phyloP scores from a whole-genome alignment of 2,113 vertebrate species.

The Cercocebus atys region DNA sequence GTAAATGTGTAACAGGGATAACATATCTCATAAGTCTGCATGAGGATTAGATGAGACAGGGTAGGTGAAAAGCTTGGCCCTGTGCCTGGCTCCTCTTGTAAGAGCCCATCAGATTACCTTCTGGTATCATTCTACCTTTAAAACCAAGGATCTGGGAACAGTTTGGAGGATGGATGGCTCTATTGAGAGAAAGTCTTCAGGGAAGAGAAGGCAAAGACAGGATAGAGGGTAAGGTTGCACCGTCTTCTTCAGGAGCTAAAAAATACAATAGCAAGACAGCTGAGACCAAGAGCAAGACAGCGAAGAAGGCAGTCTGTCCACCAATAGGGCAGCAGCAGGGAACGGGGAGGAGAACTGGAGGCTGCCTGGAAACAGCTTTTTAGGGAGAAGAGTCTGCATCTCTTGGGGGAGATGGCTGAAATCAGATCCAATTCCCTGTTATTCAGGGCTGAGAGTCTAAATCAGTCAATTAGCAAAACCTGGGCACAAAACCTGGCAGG shows the following conservation, averaged over 20 bases:
- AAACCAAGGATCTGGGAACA: background rate
- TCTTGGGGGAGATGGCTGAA: background rate
- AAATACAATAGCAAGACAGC: background rate
- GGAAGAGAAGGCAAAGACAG: background rate
- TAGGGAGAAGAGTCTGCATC: background rate
- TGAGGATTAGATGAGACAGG: background rate
- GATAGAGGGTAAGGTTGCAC: background rate
- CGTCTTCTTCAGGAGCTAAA: background rate
- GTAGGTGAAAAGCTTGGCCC: background rate
- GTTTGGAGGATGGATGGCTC: background rate
- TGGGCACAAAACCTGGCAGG: background rate
- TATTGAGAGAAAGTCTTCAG: background rate
- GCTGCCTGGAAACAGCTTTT: background rate
- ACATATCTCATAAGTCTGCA: background rate
- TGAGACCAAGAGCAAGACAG: background rate
- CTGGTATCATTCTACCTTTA: background rate
- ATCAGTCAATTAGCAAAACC: constrained; percentile 13
- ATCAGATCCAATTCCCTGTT: background rate
- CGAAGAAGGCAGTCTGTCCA: background rate
- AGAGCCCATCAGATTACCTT: background rate
- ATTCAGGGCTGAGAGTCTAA: background rate
- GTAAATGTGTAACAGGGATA: background rate
- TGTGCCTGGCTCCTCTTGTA: background rate
- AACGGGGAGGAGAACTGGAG: background rate
- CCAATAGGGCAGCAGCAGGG: background rate